Percentiles rank a stretch among this genome's conserved stretches.
Evolutionary conservation across 2,888 invertebrate species (phyloP).

Genomic region (Icerya purchasi): DNA sequence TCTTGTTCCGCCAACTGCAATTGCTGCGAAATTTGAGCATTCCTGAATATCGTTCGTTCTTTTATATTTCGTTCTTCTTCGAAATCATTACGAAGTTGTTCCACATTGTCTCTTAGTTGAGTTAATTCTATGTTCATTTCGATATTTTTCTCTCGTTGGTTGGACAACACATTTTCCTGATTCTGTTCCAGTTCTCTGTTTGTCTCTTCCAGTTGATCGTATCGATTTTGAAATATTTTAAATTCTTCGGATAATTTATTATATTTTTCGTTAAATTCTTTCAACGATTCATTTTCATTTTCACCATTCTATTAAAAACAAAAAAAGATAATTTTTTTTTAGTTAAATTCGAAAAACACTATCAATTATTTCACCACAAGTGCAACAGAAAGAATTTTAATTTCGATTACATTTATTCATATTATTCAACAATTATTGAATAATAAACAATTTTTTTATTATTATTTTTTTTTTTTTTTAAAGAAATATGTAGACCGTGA

Average conservation of each 20-base stretch:
- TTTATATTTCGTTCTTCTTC: slow-evolving; percentile 43
- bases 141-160: slow-evolving; percentile 2
- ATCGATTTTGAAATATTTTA: not conserved
- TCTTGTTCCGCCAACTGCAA: slow-evolving; percentile 54
- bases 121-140: slow-evolving; percentile 3
- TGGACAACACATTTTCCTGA: slow-evolving; percentile 2
- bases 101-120: slow-evolving; percentile 11
- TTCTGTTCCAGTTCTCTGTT: slow-evolving; percentile 5
- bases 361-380: no score
- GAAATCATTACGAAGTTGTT: slow-evolving; percentile 22
- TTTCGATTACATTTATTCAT: no score
- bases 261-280: not conserved
- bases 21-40: slow-evolving; percentile 62
- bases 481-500: no score
- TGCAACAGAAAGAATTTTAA: no score
- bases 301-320: not conserved
- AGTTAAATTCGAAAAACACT: no score
- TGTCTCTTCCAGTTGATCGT: not conserved
- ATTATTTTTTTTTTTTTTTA: no score
- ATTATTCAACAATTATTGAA: no score
- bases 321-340: no score
- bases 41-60: slow-evolving; percentile 48
- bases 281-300: not conserved
- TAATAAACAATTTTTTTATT: no score
- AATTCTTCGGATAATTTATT: not conserved